A percentile compares a stretch with the other conserved stretches of the same genome.
These are phyloP conservation scores for Brachionus koreanus DNA, from an alignment of 1,140 invertebrate species.

Conservation along the genomic window DNA sequence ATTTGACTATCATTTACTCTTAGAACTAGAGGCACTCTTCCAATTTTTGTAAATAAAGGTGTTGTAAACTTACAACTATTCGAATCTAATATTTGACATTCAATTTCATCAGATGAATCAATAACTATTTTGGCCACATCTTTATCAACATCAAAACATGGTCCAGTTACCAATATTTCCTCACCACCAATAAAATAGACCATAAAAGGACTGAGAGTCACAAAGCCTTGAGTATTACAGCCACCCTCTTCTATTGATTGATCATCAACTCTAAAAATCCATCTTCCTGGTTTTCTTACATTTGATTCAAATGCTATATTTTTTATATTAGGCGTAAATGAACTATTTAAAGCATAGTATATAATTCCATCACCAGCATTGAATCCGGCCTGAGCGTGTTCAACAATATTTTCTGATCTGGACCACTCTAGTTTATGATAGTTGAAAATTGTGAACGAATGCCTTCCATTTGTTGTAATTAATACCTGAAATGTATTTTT, in stretches of 20 bases:
- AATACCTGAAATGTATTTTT: constrained; percentile 16
- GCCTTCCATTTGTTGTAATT: neutral
- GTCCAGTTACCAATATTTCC: neutral
- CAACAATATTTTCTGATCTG: neutral
- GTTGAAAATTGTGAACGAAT: constrained; percentile 27
- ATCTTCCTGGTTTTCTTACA: constrained; percentile 7
- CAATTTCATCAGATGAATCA: neutral
- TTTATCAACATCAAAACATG: neutral
- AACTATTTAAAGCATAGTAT: neutral
- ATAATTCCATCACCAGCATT: constrained; percentile 4
- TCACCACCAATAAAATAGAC: constrained; percentile 12
- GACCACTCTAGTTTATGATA: neutral
- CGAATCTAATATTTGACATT: neutral
- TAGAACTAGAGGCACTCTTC: neutral
- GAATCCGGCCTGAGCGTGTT: constrained; percentile 7
- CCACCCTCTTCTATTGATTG: neutral
- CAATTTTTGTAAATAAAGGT: neutral
- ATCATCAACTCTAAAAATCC: neutral
- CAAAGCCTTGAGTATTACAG: neutral
- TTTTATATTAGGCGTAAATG: neutral
- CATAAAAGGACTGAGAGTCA: neutral
- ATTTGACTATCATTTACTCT: neutral
- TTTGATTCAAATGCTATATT: neutral
- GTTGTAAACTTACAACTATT: neutral
- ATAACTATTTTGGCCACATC: neutral